Percentiles rank a stretch among this genome's conserved stretches.
These are phyloP conservation scores for Microtus richardsoni DNA, from an alignment of 2,113 vertebrate genomes.

Conservation along the genomic window DNA sequence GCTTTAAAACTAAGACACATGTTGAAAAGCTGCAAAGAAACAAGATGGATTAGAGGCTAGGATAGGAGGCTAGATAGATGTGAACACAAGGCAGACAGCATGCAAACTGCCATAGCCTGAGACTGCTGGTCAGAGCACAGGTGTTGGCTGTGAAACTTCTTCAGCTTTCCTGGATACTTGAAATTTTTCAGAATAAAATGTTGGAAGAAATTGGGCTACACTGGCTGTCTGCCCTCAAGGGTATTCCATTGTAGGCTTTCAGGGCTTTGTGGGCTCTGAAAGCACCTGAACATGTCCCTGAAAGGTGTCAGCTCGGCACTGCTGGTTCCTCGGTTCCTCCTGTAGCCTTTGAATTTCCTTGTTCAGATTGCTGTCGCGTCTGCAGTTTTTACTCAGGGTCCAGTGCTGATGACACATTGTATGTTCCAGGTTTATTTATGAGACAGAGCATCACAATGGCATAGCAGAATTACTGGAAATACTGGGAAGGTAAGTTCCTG, in stretches of 20 bases:
- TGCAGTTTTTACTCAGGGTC: not conserved
- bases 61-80: fast-evolving
- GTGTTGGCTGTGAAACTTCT: not conserved
- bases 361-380: not conserved
- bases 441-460: slow-evolving; percentile 99
- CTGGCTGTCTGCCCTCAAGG: fast-evolving
- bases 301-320: fast-evolving
- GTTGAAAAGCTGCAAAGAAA: not conserved
- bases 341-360: not conserved
- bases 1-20: not conserved
- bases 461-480: slow-evolving; percentile 99
- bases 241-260: fast-evolving
- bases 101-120: fast-evolving
- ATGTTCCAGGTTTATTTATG: slow-evolving; percentile 98
- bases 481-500: slow-evolving; percentile 94
- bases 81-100: fast-evolving
- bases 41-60: not conserved
- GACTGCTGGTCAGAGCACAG: not conserved
- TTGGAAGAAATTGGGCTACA: not conserved
- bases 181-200: not conserved
- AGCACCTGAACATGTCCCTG: not conserved
- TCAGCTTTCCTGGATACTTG: not conserved
- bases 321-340: not conserved
- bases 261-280: not conserved
- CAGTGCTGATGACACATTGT: slow-evolving; percentile 37